These are phyloP conservation scores for Tinea trinotella DNA, from an alignment of 2,888 invertebrate genomes.

Conservation along the genomic window DNA sequence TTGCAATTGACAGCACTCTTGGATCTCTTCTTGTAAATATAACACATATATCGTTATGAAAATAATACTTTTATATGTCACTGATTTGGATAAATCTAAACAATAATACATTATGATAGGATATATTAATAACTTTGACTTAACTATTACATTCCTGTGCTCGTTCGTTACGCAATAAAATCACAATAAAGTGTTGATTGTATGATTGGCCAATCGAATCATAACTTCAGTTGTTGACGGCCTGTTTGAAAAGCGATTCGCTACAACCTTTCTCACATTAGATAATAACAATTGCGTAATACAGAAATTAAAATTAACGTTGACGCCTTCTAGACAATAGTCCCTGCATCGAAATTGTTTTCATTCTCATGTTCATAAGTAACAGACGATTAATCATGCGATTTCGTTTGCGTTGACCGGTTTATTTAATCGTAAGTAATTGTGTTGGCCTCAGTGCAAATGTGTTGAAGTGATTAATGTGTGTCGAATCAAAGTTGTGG, in stretches of 20 bases:
- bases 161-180: slow-evolving; percentile 1
- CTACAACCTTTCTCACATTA: slow-evolving; percentile 8
- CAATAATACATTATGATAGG: neutral
- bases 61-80: too few relatives aligned
- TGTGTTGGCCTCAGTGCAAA: slow-evolving; percentile 46
- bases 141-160: neutral
- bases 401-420: slow-evolving; percentile 40
- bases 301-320: slow-evolving; percentile 29
- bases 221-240: neutral
- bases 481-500: slow-evolving; percentile 47
- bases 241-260: neutral
- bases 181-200: slow-evolving; percentile 17
- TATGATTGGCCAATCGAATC: slow-evolving; percentile 8
- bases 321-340: slow-evolving; percentile 33
- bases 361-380: slow-evolving; percentile 37
- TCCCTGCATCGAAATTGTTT: slow-evolving; percentile 38
- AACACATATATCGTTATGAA: too few relatives aligned
- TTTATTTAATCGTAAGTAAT: slow-evolving; percentile 51
- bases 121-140: slow-evolving; percentile 1
- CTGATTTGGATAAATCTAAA: too few relatives aligned
- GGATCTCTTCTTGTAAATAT: too few relatives aligned
- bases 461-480: slow-evolving; percentile 66
- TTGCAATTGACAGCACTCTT: too few relatives aligned
- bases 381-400: slow-evolving; percentile 51
- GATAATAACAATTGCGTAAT: slow-evolving; percentile 18